phyloP scores from a whole-genome alignment of 2,113 vertebrate genomes.

The Lasiurus cinereus region DNA sequence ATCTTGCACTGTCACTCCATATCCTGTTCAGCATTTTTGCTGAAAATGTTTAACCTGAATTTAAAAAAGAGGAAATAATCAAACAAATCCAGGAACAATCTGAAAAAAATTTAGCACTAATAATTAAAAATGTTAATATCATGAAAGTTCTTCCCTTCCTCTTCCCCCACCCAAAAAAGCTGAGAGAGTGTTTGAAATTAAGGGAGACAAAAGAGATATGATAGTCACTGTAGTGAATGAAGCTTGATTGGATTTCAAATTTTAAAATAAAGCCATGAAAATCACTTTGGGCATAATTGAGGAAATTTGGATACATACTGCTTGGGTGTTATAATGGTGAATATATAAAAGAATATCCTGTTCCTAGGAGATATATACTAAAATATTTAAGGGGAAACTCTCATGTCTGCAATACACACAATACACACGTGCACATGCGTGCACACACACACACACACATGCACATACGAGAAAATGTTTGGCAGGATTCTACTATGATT shows the following conservation, averaged over 20 bases:
- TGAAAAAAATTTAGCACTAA: not conserved
- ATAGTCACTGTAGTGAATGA: not conserved
- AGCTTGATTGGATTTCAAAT: not conserved
- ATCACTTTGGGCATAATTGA: not conserved
- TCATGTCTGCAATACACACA: not conserved
- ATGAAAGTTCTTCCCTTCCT: not conserved
- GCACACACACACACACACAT: not conserved
- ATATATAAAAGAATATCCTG: not conserved
- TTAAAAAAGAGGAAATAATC: not conserved
- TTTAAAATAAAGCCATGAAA: not conserved
- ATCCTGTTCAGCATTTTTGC: conserved; percentile 11
- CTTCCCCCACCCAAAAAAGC: not conserved
- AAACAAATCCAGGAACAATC: not conserved
- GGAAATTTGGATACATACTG: not conserved
- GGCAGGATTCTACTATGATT: not conserved
- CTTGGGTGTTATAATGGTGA: not conserved
- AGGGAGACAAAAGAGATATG: not conserved
- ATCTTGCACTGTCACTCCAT: not conserved
- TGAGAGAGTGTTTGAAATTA: not conserved
- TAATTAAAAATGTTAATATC: not conserved
- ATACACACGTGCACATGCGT: too few relatives aligned
- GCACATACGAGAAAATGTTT: not conserved
- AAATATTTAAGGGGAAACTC: conserved; percentile 21
- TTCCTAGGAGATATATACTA: not conserved
- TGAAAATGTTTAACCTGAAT: not conserved